phyloP scores from a whole-genome alignment of 1,140 invertebrate species.

The Microplitis demolitor region DNA sequence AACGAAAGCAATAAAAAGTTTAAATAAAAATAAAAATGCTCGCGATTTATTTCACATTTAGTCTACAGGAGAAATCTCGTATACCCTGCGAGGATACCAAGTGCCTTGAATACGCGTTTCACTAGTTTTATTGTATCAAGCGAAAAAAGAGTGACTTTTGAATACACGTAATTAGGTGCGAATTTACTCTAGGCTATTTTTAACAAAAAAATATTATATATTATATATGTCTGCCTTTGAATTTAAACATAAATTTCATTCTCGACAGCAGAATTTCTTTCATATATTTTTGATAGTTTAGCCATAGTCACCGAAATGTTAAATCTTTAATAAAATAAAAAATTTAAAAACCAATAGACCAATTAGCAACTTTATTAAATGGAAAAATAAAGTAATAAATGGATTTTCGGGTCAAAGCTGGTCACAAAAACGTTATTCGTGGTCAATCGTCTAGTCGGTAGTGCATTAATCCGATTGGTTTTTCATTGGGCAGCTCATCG shows the following conservation, averaged over 20 bases:
- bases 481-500: neutral
- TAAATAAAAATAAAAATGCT: slow-evolving; percentile 13
- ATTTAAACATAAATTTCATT: neutral
- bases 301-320: neutral
- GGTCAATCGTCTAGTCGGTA: neutral
- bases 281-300: no score
- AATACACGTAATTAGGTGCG: slow-evolving; percentile 28
- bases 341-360: neutral
- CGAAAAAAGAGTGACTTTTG: slow-evolving; percentile 14
- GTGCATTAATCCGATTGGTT: slow-evolving; percentile 2
- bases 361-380: neutral
- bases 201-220: no score
- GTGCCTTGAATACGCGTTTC: slow-evolving; percentile 26
- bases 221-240: neutral
- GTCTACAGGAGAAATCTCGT: neutral
- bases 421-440: neutral
- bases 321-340: neutral
- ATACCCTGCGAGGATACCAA: slow-evolving; percentile 4
- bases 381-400: neutral
- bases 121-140: slow-evolving; percentile 5
- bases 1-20: neutral
- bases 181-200: neutral
- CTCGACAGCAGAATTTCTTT: no score
- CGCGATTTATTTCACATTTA: slow-evolving; percentile 32
- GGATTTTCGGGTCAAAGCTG: neutral